These are phyloP conservation scores for Anguilla obscura DNA, from an alignment of 2,797 vertebrate genomes.

Conservation along the genomic window DNA sequence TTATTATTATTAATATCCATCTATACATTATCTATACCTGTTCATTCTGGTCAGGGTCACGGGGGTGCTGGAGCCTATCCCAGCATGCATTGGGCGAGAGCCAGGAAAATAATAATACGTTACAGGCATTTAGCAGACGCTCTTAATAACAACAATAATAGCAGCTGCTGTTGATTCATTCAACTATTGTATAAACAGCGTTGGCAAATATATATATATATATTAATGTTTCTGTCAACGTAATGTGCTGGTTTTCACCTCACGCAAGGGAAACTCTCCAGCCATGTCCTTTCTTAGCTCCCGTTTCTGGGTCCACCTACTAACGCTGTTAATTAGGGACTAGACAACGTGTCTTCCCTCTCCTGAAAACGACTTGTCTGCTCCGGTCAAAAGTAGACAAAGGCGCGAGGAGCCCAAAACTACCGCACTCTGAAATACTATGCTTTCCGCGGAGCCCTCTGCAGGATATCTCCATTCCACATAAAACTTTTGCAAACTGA, in stretches of 20 bases:
- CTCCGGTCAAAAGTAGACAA: slow-evolving; percentile 10
- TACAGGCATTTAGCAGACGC: no score
- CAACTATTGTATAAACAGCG: neutral
- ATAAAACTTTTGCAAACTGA: slow-evolving; percentile 1
- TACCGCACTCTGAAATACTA: neutral
- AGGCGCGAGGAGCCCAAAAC: neutral
- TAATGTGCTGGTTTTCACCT: neutral
- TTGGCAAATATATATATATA: neutral
- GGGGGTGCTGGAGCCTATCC: no score
- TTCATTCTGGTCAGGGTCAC: no score
- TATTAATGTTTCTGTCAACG: neutral
- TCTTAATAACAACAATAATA: neutral
- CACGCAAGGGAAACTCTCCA: neutral
- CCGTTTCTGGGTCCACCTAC: slow-evolving; percentile 15
- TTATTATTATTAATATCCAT: no score
- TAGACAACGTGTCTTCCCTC: neutral
- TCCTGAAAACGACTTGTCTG: slow-evolving; percentile 4
- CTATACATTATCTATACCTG: no score
- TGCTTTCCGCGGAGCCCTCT: neutral
- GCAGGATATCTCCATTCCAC: neutral
- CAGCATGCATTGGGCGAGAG: no score
- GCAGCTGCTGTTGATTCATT: neutral
- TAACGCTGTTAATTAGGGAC: neutral
- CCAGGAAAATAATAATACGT: neutral
- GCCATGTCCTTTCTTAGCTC: neutral